Percentiles rank a stretch among this genome's conserved stretches.
These are phyloP conservation scores for Drosophila miranda DNA, from an alignment of 1,140 invertebrate genomes.

Conservation along the genomic window DNA sequence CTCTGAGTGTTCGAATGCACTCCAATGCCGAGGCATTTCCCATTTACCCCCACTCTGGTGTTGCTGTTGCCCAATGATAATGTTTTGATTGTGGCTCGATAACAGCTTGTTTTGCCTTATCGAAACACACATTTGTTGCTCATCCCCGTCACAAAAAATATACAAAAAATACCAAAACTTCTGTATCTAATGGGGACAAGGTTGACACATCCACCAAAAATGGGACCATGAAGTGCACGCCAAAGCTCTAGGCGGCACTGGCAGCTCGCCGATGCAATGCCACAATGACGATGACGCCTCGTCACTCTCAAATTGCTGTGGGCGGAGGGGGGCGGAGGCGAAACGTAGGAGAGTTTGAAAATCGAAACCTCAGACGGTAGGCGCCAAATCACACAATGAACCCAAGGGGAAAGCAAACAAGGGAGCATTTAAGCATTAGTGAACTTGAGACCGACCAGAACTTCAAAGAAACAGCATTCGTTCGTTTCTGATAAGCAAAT, in stretches of 20 bases:
- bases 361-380: conserved; percentile 42
- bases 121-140: conserved; percentile 57
- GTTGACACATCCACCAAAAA: conserved; percentile 61
- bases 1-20: conserved; percentile 26
- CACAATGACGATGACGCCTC: conserved; percentile 1
- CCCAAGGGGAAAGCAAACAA: too few species aligned
- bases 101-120: conserved; percentile 66
- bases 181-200: conserved; percentile 68
- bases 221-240: conserved; percentile 43
- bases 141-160: conserved; percentile 35
- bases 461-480: too few species aligned
- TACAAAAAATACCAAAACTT: conserved; percentile 7
- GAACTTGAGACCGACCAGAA: too few species aligned
- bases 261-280: background rate
- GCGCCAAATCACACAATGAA: conserved; percentile 15
- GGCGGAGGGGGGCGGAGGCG: conserved; percentile 20
- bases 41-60: conserved; percentile 4
- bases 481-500: too few species aligned
- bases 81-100: conserved; percentile 70
- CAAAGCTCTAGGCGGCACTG: conserved; percentile 7
- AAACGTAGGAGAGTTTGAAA: conserved; percentile 31
- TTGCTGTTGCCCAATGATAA: conserved; percentile 28
- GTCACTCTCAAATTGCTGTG: conserved; percentile 18
- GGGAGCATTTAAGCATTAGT: too few species aligned
- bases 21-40: conserved; percentile 7